Percentiles rank a stretch among this genome's conserved stretches.
These are phyloP conservation scores for Rallus limicola DNA, from an alignment of 2,113 vertebrate species.

Conservation along the genomic window DNA sequence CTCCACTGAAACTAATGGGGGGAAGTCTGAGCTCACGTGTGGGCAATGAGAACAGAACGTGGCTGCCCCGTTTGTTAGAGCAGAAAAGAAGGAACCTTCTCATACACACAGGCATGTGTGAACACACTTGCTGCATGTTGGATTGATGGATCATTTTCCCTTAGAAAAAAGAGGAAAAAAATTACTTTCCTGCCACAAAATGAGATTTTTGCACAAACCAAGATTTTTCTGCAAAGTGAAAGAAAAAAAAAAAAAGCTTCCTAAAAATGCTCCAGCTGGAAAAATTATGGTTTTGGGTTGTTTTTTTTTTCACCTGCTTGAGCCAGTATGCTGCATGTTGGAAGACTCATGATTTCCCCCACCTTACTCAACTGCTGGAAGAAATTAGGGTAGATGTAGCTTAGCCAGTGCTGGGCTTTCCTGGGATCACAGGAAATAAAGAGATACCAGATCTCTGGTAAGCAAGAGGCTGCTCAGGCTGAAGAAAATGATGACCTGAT, in stretches of 20 bases:
- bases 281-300: not conserved
- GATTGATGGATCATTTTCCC: not conserved
- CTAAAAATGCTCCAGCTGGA: not conserved
- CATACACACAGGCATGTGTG: not conserved
- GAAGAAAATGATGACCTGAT: slow-evolving; percentile 11
- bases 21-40: not conserved
- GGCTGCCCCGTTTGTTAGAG: not conserved
- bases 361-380: not conserved
- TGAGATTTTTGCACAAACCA: not conserved
- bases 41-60: not conserved
- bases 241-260: not conserved
- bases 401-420: not conserved
- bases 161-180: not conserved
- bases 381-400: not conserved
- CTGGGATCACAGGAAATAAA: not conserved
- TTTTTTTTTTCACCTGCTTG: not conserved
- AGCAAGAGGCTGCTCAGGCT: not conserved
- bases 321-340: not conserved
- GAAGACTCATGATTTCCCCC: not conserved
- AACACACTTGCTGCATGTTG: not conserved
- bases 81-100: not conserved
- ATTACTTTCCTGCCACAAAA: not conserved
- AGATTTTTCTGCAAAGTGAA: not conserved
- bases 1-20: not conserved
- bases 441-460: not conserved